phyloP scores from a whole-genome alignment of 2,888 invertebrate genomes.

The Dilophus febrilis region DNA sequence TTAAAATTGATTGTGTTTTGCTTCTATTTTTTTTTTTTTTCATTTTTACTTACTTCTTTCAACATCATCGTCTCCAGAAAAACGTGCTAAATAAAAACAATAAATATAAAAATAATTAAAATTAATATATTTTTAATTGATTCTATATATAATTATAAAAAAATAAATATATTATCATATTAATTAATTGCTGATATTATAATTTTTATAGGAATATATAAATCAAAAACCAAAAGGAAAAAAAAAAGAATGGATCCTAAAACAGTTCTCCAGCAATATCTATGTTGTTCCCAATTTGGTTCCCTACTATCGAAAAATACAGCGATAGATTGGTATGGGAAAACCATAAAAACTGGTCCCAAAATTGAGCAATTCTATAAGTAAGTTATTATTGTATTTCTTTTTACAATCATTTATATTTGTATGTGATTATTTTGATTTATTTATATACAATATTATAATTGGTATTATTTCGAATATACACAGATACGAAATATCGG shows the following conservation, averaged over 20 bases:
- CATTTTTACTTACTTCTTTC: not conserved
- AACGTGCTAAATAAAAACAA: constrained; percentile 1
- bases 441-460: not conserved
- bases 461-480: no score
- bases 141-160: not conserved
- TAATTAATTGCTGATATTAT: not conserved
- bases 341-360: constrained; percentile 16
- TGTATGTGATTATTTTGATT: not conserved
- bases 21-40: no score
- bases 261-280: no score
- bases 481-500: constrained; percentile 18
- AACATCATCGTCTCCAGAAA: not conserved
- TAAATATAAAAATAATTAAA: not conserved
- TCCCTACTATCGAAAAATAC: no score
- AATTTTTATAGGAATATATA: not conserved
- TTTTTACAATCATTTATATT: no score
- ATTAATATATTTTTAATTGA: not conserved
- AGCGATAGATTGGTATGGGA: constrained; percentile 21
- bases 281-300: no score
- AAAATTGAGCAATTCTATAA: constrained; percentile 18
- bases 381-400: constrained; percentile 8
- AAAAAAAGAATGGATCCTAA: constrained; percentile 7
- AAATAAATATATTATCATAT: not conserved
- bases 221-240: no score
- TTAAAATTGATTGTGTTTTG: no score